Evolutionary conservation across 2,797 vertebrate species (phyloP).

Genomic region (Manis crassicaudata): DNA sequence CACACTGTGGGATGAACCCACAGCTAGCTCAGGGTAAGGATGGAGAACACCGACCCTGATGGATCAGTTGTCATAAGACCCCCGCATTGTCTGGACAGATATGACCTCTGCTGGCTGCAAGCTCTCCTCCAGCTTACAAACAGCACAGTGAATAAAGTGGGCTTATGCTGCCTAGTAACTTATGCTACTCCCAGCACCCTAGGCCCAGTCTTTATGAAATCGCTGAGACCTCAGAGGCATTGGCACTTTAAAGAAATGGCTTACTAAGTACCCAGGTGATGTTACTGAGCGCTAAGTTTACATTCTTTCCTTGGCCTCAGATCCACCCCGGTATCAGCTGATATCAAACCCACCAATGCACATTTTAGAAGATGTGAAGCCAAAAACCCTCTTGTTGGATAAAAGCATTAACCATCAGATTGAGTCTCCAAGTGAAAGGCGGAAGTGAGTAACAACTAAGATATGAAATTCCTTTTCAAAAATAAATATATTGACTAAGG

Average conservation of each 20-base stretch:
- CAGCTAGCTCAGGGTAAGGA: conserved; percentile 88
- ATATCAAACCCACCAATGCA: conserved; percentile 75
- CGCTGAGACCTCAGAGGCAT: neutral
- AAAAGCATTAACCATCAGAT: conserved; percentile 82
- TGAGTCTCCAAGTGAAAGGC: conserved; percentile 85
- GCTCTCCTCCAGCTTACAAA: neutral
- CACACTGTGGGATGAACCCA: conserved; percentile 86
- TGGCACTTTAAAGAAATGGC: neutral
- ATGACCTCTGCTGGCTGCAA: neutral
- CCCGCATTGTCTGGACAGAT: neutral
- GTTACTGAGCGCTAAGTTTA: neutral
- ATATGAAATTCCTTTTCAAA: neutral
- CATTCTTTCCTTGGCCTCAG: conserved; percentile 78
- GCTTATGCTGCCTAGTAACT: neutral
- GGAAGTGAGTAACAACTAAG: conserved; percentile 86
- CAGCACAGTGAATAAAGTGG: neutral
- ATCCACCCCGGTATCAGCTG: conserved; percentile 85
- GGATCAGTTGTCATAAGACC: neutral
- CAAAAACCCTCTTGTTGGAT: conserved; percentile 83
- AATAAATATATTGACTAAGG: neutral
- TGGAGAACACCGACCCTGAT: neutral
- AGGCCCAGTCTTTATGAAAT: fast-evolving
- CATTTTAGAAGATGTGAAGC: conserved; percentile 83
- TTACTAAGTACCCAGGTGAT: neutral
- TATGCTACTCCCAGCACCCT: neutral